Conservation (phyloP, 1,140 invertebrate species). For the Diploscapter pachys region DNA sequence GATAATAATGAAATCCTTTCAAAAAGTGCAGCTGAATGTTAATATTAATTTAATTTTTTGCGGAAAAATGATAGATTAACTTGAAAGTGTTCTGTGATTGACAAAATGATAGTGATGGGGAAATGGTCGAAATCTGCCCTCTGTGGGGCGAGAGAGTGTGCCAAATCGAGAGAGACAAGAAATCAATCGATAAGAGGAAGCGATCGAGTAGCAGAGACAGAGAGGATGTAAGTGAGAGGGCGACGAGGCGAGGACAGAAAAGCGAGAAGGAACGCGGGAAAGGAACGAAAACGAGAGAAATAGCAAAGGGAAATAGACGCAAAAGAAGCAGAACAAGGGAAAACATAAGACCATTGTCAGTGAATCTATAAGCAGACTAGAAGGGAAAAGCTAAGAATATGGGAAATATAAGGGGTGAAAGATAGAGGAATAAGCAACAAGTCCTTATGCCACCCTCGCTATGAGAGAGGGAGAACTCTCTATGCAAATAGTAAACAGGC, state of each 20-base stretch:
- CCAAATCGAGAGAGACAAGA: not conserved
- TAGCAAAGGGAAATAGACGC: not conserved
- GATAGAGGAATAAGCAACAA: too few relatives aligned
- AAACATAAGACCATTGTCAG: too few relatives aligned
- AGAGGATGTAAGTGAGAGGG: not conserved
- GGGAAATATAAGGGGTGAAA: too few relatives aligned
- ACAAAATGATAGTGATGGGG: not conserved
- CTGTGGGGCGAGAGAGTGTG: not conserved
- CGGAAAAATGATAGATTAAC: not conserved
- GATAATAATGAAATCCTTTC: too few relatives aligned
- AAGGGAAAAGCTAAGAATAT: too few relatives aligned
- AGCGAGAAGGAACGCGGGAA: not conserved
- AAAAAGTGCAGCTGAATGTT: too few relatives aligned
- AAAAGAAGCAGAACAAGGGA: too few relatives aligned
- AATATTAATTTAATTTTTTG: not conserved
- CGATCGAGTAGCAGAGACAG: too few relatives aligned
- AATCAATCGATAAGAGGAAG: not conserved
- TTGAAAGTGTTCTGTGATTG: not conserved
- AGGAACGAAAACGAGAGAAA: not conserved
- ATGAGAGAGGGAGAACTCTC: too few relatives aligned
- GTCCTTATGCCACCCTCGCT: too few relatives aligned
- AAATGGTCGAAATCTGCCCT: not conserved
- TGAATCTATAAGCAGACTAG: too few relatives aligned
- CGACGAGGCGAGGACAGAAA: not conserved
- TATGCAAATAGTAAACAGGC: too few relatives aligned